A percentile compares a stretch with the other conserved stretches of the same genome.
Evolutionary conservation across 1,140 invertebrate species (phyloP).

Genomic region (Orchestia grillus): DNA sequence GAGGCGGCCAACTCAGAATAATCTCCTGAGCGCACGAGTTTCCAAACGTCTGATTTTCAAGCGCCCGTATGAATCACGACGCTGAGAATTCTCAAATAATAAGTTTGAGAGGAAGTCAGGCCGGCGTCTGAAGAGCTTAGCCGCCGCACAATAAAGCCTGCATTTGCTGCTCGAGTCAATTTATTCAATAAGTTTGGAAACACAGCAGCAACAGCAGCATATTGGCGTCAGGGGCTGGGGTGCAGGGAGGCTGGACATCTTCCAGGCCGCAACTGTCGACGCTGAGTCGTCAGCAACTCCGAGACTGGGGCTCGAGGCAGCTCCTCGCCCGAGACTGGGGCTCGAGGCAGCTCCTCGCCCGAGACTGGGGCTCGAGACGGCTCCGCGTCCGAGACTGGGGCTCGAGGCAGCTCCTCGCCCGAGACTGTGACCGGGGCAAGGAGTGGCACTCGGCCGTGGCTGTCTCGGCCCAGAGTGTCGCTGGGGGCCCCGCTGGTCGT

Average conservation of each 20-base stretch:
- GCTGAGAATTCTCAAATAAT: slow-evolving; percentile 1
- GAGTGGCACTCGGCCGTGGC: too few relatives aligned
- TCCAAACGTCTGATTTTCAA: neutral
- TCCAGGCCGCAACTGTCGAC: neutral
- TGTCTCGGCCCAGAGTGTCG: too few relatives aligned
- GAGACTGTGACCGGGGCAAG: neutral
- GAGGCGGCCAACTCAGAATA: neutral
- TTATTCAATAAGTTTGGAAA: slow-evolving; percentile 53
- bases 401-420: too few relatives aligned
- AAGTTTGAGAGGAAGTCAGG: slow-evolving; percentile 10
- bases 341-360: neutral
- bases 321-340: neutral
- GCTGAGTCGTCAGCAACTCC: neutral
- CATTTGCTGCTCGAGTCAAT: slow-evolving; percentile 54
- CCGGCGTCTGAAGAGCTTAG: slow-evolving; percentile 17
- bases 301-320: neutral
- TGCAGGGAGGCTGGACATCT: neutral
- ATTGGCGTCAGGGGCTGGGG: neutral
- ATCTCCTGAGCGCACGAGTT: neutral
- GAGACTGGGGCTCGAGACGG: too few relatives aligned
- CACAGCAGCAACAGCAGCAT: slow-evolving; percentile 40
- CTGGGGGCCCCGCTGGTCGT: too few relatives aligned
- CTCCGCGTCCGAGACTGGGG: too few relatives aligned
- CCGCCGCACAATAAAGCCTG: slow-evolving; percentile 41
- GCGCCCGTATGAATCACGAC: slow-evolving; percentile 25